A percentile compares a stretch with the other conserved stretches of the same genome.
These are phyloP conservation scores for Tribolium castaneum DNA, from an alignment of 1,140 invertebrate species.

Conservation along the genomic window DNA sequence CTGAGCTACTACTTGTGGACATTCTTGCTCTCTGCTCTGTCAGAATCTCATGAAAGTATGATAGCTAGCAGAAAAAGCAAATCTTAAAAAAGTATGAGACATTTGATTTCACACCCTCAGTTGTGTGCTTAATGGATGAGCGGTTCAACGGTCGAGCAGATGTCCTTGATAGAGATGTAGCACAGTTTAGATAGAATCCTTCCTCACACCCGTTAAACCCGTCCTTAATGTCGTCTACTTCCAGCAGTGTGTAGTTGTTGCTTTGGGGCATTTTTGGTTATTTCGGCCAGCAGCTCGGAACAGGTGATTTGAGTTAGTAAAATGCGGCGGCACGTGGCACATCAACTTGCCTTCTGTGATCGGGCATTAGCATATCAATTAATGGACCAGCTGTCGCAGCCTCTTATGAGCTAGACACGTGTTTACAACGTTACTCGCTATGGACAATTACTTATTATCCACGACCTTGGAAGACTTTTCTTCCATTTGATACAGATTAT, in stretches of 20 bases:
- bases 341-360: conserved; percentile 40
- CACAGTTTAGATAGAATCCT: too few relatives aligned
- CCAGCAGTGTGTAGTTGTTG: neutral
- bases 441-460: conserved; percentile 14
- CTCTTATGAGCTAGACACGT: conserved; percentile 44
- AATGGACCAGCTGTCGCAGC: conserved; percentile 47
- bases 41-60: too few relatives aligned
- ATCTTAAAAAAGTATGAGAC: too few relatives aligned
- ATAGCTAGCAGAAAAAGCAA: too few relatives aligned
- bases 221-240: too few relatives aligned
- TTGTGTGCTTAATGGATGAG: too few relatives aligned
- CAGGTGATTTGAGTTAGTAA: conserved; percentile 44
- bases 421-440: conserved; percentile 39
- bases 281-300: neutral
- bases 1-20: too few relatives aligned
- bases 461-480: conserved; percentile 37
- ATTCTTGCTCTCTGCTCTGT: too few relatives aligned
- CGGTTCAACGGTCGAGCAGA: too few relatives aligned
- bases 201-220: too few relatives aligned
- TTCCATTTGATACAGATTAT: conserved; percentile 29
- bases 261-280: neutral
- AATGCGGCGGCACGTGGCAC: conserved; percentile 41
- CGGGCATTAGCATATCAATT: conserved; percentile 48
- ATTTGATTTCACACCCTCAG: too few relatives aligned
- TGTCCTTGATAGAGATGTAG: too few relatives aligned